Conservation (phyloP, 2,888 invertebrate genomes). For the Emmelina monodactyla region DNA sequence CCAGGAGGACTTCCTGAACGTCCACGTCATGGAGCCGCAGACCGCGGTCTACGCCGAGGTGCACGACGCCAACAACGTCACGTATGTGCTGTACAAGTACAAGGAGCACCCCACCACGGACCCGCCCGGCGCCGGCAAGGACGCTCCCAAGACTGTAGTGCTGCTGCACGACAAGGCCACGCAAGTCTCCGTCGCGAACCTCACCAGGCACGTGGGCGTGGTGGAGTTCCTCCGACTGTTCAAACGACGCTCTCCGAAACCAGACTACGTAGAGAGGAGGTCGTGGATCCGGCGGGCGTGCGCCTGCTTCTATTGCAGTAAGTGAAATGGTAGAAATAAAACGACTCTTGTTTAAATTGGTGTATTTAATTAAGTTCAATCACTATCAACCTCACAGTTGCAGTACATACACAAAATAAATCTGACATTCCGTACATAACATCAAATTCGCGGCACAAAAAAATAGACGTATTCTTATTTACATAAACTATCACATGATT, state of each 20-base stretch:
- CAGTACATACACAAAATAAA: constrained; percentile 53
- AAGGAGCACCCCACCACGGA: too few relatives aligned
- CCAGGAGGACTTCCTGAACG: too few relatives aligned
- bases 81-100: too few relatives aligned
- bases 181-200: constrained; percentile 13
- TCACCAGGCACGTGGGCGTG: constrained; percentile 21
- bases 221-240: constrained; percentile 24
- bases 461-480: constrained; percentile 27
- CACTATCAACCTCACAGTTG: constrained; percentile 56
- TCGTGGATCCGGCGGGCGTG: constrained; percentile 32
- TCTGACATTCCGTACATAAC: constrained; percentile 44
- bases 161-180: not conserved
- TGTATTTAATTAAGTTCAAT: constrained; percentile 67
- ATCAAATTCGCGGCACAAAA: constrained; percentile 31
- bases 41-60: not conserved
- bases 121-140: too few relatives aligned
- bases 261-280: constrained; percentile 18
- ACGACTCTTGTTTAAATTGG: constrained; percentile 33
- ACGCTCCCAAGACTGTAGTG: too few relatives aligned
- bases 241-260: constrained; percentile 28
- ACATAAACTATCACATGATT: too few relatives aligned
- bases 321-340: constrained; percentile 32
- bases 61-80: not conserved
- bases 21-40: too few relatives aligned
- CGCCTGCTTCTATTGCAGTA: constrained; percentile 36